Evolutionary conservation across 2,888 invertebrate genomes (phyloP).

Genomic region (Andrena dorsata): DNA sequence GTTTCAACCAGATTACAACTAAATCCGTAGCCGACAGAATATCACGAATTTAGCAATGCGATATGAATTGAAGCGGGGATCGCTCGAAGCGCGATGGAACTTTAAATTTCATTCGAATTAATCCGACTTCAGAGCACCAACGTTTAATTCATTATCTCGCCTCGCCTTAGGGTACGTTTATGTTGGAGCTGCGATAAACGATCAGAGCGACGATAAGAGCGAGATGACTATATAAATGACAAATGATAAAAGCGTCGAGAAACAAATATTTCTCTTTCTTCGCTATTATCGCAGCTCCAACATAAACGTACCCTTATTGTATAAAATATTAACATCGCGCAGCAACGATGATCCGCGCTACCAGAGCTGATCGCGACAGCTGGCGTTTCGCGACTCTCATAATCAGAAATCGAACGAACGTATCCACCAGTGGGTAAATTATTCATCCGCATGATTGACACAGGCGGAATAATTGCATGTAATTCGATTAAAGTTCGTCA

Average conservation of each 20-base stretch:
- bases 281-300: too few relatives aligned
- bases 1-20: not conserved
- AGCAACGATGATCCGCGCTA: constrained; percentile 1
- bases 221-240: too few relatives aligned
- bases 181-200: too few relatives aligned
- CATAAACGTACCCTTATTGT: too few relatives aligned
- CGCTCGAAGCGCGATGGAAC: not conserved
- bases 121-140: not conserved
- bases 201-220: too few relatives aligned
- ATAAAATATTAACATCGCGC: constrained; percentile 18
- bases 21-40: not conserved
- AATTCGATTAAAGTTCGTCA: constrained; percentile 45
- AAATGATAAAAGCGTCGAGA: too few relatives aligned
- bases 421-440: constrained; percentile 25
- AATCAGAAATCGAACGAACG: constrained; percentile 27
- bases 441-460: constrained; percentile 29
- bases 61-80: not conserved
- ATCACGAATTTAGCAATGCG: not conserved
- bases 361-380: not conserved
- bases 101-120: constrained; percentile 38
- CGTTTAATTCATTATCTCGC: not conserved
- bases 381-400: not conserved
- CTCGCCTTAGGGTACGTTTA: too few relatives aligned
- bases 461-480: constrained; percentile 41
- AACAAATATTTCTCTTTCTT: too few relatives aligned